Percentiles rank a stretch among this genome's conserved stretches.
phyloP scores from a whole-genome alignment of 2,797 vertebrate species.

The Bucorvus abyssinicus region DNA sequence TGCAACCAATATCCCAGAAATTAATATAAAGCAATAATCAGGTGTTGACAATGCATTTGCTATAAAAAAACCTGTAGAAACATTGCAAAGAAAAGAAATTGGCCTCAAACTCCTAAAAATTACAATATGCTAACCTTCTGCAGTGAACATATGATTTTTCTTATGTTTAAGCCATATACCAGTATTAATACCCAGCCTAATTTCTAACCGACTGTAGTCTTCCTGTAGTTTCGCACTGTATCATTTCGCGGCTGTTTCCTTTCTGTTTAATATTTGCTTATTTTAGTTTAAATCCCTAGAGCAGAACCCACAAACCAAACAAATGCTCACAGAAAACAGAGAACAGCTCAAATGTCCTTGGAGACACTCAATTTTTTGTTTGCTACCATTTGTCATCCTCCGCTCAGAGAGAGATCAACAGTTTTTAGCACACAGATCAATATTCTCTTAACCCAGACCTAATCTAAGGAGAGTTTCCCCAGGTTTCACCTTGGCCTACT shows the following conservation, averaged over 20 bases:
- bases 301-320: slow-evolving; percentile 75
- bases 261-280: slow-evolving; percentile 76
- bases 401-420: slow-evolving; percentile 97
- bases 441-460: slow-evolving; percentile 97
- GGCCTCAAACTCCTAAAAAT: background rate
- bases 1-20: background rate
- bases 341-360: slow-evolving; percentile 84
- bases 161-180: background rate
- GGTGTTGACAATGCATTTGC: background rate
- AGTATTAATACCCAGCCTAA: background rate
- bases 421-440: slow-evolving; percentile 97
- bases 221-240: slow-evolving; percentile 46
- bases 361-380: slow-evolving; percentile 91
- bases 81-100: background rate
- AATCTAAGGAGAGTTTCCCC: slow-evolving; percentile 89
- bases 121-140: background rate
- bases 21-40: background rate
- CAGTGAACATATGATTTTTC: background rate
- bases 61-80: background rate
- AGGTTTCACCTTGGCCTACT: slow-evolving; percentile 88
- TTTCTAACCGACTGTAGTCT: slow-evolving; percentile 33
- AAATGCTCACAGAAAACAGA: slow-evolving; percentile 72
- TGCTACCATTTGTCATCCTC: slow-evolving; percentile 95
- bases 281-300: slow-evolving; percentile 75
- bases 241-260: slow-evolving; percentile 45